Evolutionary conservation across 2,888 invertebrate genomes (phyloP).

Genomic region (Diarsia mendica): DNA sequence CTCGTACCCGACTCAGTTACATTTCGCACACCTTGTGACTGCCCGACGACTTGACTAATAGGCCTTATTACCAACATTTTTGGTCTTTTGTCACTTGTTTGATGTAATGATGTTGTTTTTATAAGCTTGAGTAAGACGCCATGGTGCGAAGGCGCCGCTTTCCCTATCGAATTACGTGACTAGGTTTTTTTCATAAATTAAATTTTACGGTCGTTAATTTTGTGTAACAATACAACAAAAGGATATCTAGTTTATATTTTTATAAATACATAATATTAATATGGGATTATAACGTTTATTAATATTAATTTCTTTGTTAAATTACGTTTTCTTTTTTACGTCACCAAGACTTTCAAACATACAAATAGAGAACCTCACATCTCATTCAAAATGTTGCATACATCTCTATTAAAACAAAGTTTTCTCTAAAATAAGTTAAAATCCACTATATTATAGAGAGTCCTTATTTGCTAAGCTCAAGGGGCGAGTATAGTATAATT

Average conservation of each 20-base stretch:
- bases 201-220: constrained; percentile 37
- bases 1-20: constrained; percentile 79
- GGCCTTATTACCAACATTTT: constrained; percentile 82
- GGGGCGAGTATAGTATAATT: constrained; percentile 75
- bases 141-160: constrained; percentile 42
- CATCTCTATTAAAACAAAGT: constrained; percentile 28
- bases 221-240: constrained; percentile 1
- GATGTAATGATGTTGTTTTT: constrained; percentile 72
- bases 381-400: background rate
- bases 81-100: constrained; percentile 81
- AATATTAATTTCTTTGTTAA: background rate
- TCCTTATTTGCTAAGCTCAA: constrained; percentile 64
- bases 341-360: background rate
- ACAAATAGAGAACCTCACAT: background rate
- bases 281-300: background rate
- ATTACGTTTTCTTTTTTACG: background rate
- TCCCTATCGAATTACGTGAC: constrained; percentile 43
- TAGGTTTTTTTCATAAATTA: constrained; percentile 16
- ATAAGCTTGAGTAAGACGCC: constrained; percentile 59
- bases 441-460: constrained; percentile 62
- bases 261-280: no score
- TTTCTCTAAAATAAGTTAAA: constrained; percentile 63
- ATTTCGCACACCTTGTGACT: constrained; percentile 84
- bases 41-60: constrained; percentile 82
- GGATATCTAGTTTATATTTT: background rate